A percentile compares a stretch with the other conserved stretches of the same genome.
Evolutionary conservation across 2,797 vertebrate genomes (phyloP).

Genomic region (Megaceryle alcyon): DNA sequence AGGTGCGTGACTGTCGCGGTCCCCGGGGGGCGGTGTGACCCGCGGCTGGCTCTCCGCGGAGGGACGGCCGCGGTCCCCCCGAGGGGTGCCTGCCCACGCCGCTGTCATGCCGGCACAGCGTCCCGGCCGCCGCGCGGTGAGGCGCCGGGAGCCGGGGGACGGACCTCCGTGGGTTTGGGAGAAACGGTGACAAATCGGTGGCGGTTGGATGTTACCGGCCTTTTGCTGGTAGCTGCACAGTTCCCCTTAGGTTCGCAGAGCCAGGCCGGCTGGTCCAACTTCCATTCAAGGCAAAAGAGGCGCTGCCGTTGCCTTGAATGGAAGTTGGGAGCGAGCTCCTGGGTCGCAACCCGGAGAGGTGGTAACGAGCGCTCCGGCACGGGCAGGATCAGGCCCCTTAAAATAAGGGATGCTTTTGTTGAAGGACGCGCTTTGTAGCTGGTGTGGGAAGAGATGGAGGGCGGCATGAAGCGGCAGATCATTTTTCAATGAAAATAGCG

Average conservation of each 20-base stretch:
- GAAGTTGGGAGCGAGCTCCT: slow-evolving; percentile 29
- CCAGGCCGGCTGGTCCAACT: background rate
- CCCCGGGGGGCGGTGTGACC: background rate
- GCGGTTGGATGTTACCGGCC: background rate
- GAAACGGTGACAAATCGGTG: background rate
- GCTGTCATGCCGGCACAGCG: background rate
- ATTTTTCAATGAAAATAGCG: slow-evolving; percentile 59
- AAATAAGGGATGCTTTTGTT: slow-evolving; percentile 40
- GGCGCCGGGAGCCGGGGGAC: background rate
- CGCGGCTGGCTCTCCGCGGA: background rate
- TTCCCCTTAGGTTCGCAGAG: background rate
- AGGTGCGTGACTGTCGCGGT: background rate
- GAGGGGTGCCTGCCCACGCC: background rate
- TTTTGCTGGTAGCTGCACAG: background rate
- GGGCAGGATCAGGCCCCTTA: background rate
- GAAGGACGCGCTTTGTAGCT: background rate
- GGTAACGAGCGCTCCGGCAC: background rate
- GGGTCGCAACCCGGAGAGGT: background rate
- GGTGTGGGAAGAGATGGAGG: slow-evolving; percentile 26
- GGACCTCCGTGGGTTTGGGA: no score
- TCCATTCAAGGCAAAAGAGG: slow-evolving; percentile 48
- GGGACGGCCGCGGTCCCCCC: background rate
- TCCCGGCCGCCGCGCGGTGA: background rate
- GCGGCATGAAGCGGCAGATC: slow-evolving; percentile 37
- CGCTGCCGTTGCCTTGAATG: slow-evolving; percentile 38